Evolutionary conservation across 2,797 vertebrate species (phyloP), one percentile per base, ranked within the genome.

Genomic region (Sebastolobus alascanus): DNA sequence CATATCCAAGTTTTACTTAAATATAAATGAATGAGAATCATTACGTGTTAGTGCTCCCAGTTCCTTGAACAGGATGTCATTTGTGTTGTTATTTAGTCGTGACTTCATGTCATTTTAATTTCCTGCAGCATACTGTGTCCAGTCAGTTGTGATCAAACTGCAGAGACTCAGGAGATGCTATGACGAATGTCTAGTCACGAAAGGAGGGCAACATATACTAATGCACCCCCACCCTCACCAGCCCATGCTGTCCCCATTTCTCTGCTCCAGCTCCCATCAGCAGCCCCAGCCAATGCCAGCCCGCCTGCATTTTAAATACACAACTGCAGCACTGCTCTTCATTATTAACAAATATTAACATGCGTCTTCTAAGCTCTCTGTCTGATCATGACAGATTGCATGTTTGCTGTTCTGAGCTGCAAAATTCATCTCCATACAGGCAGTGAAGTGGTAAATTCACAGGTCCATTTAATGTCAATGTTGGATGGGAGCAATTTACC

Each of bases 131-230:
- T 60, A 40, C 65, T 84, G 73, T 46, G 35, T 52, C 68, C 31
- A 68, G 50, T 82, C 67, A 77, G 71, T 55, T 68, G 37, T 76
- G 69, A 54, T 81, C 54, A 73, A 72, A 54, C 65, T 58, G 70
- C 70, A 79, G 79, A 75, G 61, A 77, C 56, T 14, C 29, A 80
- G 61, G 64, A 71, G 60, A 64, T 75, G 73, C 37, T 65, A 67
- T 83, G 73, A 89, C 77, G 4, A 87, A 68, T 69, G 77, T 90
- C 80, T 89, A 74, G 85, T 88, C 87, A 93, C 40, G 67, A 77
- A 91, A 90, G 73, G 70, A 90, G 89, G 84, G 69, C 82, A 79
- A 83, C 84, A 76, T 81, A 84, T 63, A 80, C 70, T 78, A 63
- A 77, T 74, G 69, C 81, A 81, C 63, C 87, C 81, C 75, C 73